Conservation (phyloP, 2,888 invertebrate genomes). For the Hemicrepidius hirtus region DNA sequence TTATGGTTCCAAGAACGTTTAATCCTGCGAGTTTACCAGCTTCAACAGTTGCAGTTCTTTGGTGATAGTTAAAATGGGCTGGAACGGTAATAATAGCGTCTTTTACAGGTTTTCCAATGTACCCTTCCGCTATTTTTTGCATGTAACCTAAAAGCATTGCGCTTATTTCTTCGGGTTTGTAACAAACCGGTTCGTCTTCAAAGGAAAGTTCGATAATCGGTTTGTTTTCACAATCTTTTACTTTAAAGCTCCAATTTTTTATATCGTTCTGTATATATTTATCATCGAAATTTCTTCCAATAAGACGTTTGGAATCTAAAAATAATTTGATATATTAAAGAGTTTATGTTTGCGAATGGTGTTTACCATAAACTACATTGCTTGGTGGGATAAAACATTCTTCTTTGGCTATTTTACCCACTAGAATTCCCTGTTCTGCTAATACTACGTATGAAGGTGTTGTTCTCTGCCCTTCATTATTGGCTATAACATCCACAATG, state of each 20-base stretch:
- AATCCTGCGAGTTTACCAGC: slow-evolving; percentile 88
- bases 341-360: neutral
- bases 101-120: slow-evolving; percentile 78
- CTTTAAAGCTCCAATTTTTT: slow-evolving; percentile 88
- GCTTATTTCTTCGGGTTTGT: slow-evolving; percentile 88
- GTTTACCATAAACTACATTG: slow-evolving; percentile 7
- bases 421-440: neutral
- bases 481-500: neutral
- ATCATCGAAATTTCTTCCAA: slow-evolving; percentile 87
- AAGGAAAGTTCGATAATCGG: slow-evolving; percentile 83
- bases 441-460: slow-evolving; percentile 3
- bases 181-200: slow-evolving; percentile 82
- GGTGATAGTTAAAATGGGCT: slow-evolving; percentile 87
- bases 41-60: slow-evolving; percentile 90
- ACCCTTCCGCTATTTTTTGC: slow-evolving; percentile 85
- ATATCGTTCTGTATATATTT: slow-evolving; percentile 84
- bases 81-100: slow-evolving; percentile 87
- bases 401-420: slow-evolving; percentile 8
- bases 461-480: neutral
- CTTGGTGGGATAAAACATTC: neutral
- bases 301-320: slow-evolving; percentile 87
- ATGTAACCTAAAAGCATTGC: slow-evolving; percentile 90
- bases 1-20: slow-evolving; percentile 91
- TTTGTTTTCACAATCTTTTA: slow-evolving; percentile 77
- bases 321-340: slow-evolving; percentile 60